Evolutionary conservation across 2,113 vertebrate species (phyloP).

Genomic region (Lampris incognitus): DNA sequence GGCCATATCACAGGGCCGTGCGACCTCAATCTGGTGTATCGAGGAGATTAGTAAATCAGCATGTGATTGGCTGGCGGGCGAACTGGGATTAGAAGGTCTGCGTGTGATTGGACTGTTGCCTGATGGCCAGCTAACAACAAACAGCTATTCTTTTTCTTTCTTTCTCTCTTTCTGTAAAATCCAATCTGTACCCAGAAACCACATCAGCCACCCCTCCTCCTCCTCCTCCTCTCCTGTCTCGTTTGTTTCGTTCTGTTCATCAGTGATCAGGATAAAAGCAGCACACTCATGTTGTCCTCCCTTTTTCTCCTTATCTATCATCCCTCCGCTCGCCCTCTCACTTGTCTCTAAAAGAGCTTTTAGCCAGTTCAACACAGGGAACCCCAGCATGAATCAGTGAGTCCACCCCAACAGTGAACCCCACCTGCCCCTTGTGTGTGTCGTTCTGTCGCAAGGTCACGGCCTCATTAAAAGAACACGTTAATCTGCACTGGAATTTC

Average conservation of each 20-base stretch:
- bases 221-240: not conserved
- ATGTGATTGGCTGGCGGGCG: constrained; percentile 47
- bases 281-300: not conserved
- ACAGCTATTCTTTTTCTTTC: constrained; percentile 1
- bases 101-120: constrained; percentile 61
- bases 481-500: constrained; percentile 38
- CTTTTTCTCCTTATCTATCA: not conserved
- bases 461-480: not conserved
- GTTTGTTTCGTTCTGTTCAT: not conserved
- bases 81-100: constrained; percentile 60
- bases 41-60: constrained; percentile 64
- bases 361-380: too few relatives aligned
- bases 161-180: too few relatives aligned
- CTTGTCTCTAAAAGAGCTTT: not conserved
- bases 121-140: constrained; percentile 7
- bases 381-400: too few relatives aligned
- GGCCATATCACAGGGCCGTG: constrained; percentile 56
- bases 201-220: not conserved
- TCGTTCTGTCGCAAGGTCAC: not conserved
- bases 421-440: not conserved
- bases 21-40: constrained; percentile 71
- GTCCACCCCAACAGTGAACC: too few relatives aligned
- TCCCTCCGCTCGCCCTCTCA: not conserved
- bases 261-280: too few relatives aligned
- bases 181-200: too few relatives aligned